A percentile compares a stretch with the other conserved stretches of the same genome.
These are phyloP conservation scores for Sarcophaga rosellei DNA, from an alignment of 2,888 invertebrate genomes.

Conservation along the genomic window DNA sequence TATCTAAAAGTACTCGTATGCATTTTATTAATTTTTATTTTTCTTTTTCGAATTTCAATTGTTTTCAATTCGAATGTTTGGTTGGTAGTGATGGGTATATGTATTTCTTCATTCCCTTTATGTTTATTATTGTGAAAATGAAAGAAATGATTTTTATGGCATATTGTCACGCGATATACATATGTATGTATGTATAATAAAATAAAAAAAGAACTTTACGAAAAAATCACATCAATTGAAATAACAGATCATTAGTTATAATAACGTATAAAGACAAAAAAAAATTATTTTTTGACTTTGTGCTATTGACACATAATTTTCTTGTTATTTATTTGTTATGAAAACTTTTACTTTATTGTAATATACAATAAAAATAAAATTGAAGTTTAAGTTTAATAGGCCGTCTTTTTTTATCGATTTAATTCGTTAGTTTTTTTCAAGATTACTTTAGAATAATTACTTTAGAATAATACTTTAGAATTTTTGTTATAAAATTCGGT, in stretches of 20 bases:
- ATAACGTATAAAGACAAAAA: background rate
- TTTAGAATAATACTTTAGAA: too few species aligned
- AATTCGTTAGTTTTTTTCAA: too few species aligned
- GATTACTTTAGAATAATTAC: too few species aligned
- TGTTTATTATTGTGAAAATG: background rate
- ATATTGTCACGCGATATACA: slow-evolving; percentile 61
- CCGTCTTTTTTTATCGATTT: slow-evolving; percentile 8
- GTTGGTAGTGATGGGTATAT: background rate
- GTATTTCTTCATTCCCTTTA: slow-evolving; percentile 3
- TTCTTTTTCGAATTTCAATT: slow-evolving; percentile 21
- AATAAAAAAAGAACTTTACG: background rate
- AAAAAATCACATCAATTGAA: slow-evolving; percentile 15
- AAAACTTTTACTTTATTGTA: slow-evolving; percentile 22
- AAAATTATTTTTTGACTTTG: slow-evolving; percentile 62
- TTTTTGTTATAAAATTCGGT: too few species aligned
- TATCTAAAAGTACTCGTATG: background rate
- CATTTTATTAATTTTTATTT: background rate
- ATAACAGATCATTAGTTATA: background rate
- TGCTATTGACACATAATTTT: slow-evolving; percentile 62
- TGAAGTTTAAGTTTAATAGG: slow-evolving; percentile 41
- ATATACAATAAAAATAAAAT: background rate
- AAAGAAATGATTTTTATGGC: slow-evolving; percentile 10
- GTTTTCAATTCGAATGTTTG: background rate
- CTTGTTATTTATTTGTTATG: background rate
- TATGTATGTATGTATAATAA: background rate